phyloP scores from a whole-genome alignment of 2,888 invertebrate genomes.

The Platynereis dumerilii region DNA sequence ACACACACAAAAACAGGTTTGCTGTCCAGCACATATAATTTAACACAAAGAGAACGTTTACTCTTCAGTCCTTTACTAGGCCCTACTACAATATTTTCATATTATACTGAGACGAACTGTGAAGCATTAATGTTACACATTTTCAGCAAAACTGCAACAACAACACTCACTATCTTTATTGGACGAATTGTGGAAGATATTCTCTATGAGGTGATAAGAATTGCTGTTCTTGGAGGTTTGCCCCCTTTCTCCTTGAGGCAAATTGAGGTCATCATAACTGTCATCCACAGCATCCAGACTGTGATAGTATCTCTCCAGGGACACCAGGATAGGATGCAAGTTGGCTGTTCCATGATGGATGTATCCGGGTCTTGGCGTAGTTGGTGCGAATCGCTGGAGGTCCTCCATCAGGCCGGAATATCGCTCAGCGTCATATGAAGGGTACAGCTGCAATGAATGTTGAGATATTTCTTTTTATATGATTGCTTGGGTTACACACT shows the following conservation, averaged over 20 bases:
- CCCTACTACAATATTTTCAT: too few relatives aligned
- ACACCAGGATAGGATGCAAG: slow-evolving; percentile 43
- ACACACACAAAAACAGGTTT: too few relatives aligned
- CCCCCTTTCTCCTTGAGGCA: slow-evolving; percentile 33
- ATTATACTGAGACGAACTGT: too few relatives aligned
- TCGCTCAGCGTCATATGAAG: slow-evolving; percentile 37
- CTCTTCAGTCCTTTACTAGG: too few relatives aligned
- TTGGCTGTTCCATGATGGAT: slow-evolving; percentile 31
- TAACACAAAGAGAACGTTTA: too few relatives aligned
- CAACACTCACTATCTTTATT: slow-evolving; percentile 21
- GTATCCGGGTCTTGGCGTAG: slow-evolving; percentile 4
- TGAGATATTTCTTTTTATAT: too few relatives aligned
- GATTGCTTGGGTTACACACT: too few relatives aligned
- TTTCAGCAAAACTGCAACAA: too few relatives aligned
- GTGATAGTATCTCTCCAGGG: slow-evolving; percentile 42
- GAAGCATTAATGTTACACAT: too few relatives aligned
- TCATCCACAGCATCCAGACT: slow-evolving; percentile 31
- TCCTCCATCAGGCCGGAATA: slow-evolving; percentile 38
- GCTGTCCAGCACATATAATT: too few relatives aligned
- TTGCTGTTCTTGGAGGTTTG: not conserved
- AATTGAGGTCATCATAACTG: slow-evolving; percentile 39
- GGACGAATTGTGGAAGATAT: slow-evolving; percentile 25
- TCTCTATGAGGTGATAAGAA: slow-evolving; percentile 21
- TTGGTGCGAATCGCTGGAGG: slow-evolving; percentile 25
- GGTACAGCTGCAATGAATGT: slow-evolving; percentile 41